These are phyloP conservation scores for Tupiocoris notatus DNA, from an alignment of 2,888 invertebrate genomes.

Conservation along the genomic window DNA sequence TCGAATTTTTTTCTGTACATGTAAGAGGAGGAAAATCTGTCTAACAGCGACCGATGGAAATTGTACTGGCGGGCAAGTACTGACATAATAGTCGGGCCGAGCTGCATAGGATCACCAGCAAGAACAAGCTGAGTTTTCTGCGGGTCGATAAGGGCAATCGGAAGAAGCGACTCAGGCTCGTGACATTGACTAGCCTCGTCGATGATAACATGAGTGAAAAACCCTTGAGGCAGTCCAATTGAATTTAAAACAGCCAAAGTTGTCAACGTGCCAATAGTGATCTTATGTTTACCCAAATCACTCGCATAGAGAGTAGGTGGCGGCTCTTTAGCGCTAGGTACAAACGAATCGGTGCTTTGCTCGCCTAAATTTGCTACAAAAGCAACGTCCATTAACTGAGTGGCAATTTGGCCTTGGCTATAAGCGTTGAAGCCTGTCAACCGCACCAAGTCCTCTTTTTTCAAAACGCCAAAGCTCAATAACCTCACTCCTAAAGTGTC, in stretches of 20 bases:
- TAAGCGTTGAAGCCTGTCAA: conserved; percentile 29
- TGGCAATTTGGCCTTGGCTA: conserved; percentile 15
- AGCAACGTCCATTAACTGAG: conserved; percentile 14
- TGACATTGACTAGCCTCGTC: conserved; percentile 94
- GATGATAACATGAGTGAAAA: conserved; percentile 86
- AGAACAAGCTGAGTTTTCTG: conserved; percentile 56
- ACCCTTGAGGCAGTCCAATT: conserved; percentile 58
- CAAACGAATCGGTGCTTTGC: neutral
- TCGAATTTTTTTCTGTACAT: conserved; percentile 24
- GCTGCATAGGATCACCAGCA: conserved; percentile 82
- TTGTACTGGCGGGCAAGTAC: conserved; percentile 65
- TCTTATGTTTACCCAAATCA: conserved; percentile 9
- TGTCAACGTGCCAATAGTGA: conserved; percentile 26
- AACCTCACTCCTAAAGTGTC: conserved; percentile 42
- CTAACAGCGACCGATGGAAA: conserved; percentile 70
- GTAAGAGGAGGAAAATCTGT: conserved; percentile 57
- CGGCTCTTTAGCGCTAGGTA: neutral
- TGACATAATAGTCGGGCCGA: conserved; percentile 79
- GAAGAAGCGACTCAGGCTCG: conserved; percentile 86
- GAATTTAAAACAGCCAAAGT: conserved; percentile 38
- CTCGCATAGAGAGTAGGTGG: neutral
- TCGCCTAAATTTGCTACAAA: conserved; percentile 5
- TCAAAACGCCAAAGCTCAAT: conserved; percentile 29
- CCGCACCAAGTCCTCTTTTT: conserved; percentile 30
- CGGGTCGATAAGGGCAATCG: conserved; percentile 58